Percentiles rank a stretch among this genome's conserved stretches.
phyloP scores from a whole-genome alignment of 1,140 invertebrate genomes.

The Orius insidiosus region DNA sequence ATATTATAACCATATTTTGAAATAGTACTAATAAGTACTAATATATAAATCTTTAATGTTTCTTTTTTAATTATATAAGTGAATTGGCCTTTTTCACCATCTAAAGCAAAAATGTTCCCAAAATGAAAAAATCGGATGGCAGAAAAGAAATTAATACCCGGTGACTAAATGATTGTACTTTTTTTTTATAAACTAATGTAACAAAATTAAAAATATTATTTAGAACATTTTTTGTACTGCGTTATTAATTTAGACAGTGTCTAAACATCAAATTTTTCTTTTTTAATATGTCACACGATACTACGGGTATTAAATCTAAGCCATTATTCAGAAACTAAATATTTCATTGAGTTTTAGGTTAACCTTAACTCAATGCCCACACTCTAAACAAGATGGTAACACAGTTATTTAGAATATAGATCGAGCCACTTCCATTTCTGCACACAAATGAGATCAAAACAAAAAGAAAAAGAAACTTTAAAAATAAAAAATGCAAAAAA shows the following conservation, averaged over 20 bases:
- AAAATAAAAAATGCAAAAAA: constrained; percentile 9
- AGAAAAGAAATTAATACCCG: constrained; percentile 11
- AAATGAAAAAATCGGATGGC: background rate
- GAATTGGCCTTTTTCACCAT: background rate
- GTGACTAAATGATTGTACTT: constrained; percentile 7
- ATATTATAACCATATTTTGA: constrained; percentile 9
- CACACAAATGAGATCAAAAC: constrained; percentile 11
- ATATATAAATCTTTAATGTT: constrained; percentile 6
- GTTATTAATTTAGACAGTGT: constrained; percentile 9
- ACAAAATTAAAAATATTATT: constrained; percentile 13
- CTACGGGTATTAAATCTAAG: constrained; percentile 13
- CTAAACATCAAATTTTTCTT: constrained; percentile 4
- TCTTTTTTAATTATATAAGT: constrained; percentile 3
- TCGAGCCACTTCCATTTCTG: background rate
- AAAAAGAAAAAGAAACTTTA: constrained; percentile 9
- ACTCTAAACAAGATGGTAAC: constrained; percentile 9
- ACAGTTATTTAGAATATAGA: constrained; percentile 10
- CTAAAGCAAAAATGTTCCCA: no score
- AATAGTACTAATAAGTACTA: constrained; percentile 6
- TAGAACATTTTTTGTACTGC: constrained; percentile 10
- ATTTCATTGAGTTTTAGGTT: background rate
- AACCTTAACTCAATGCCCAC: constrained; percentile 3
- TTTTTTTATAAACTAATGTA: constrained; percentile 6
- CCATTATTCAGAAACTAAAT: constrained; percentile 11
- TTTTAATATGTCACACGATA: constrained; percentile 12